Conservation (phyloP, 2,888 invertebrate species). For the Acanthoscelides obtectus region DNA sequence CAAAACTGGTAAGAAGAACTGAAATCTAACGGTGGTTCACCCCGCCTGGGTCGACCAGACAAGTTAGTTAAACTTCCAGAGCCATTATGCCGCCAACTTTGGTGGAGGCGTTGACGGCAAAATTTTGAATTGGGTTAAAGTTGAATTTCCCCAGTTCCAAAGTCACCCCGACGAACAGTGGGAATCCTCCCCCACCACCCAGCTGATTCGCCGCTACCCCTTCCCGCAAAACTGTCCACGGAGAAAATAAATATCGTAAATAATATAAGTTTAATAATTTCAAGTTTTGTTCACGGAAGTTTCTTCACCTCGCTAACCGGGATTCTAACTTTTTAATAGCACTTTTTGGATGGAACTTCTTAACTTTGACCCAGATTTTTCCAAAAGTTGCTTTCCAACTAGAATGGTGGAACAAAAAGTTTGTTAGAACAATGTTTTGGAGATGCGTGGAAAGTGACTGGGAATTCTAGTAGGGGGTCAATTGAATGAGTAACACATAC, state of each 20-base stretch:
- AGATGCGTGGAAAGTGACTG: neutral
- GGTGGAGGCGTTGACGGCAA: neutral
- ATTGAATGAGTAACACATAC: too few relatives aligned
- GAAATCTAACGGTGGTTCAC: neutral
- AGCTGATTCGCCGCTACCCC: constrained; percentile 14
- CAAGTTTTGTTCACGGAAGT: constrained; percentile 32
- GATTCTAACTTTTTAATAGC: constrained; percentile 38
- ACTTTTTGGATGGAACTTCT: constrained; percentile 37
- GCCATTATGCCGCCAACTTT: neutral
- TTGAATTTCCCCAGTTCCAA: constrained; percentile 1
- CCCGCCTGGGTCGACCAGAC: neutral
- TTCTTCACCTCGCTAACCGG: constrained; percentile 33
- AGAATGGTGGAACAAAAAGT: neutral
- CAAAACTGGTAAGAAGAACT: neutral
- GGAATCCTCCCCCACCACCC: neutral
- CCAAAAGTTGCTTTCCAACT: constrained; percentile 21
- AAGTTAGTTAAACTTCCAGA: neutral
- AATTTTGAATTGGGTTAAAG: constrained; percentile 1
- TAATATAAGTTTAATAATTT: constrained; percentile 37
- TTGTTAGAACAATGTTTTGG: neutral
- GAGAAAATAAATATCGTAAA: constrained; percentile 33
- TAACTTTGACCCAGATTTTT: constrained; percentile 36
- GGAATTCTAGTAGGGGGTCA: neutral
- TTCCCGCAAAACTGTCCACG: constrained; percentile 21
- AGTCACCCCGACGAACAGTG: constrained; percentile 2